phyloP scores from a whole-genome alignment of 2,113 vertebrate genomes.

The Elephantulus edwardii region DNA sequence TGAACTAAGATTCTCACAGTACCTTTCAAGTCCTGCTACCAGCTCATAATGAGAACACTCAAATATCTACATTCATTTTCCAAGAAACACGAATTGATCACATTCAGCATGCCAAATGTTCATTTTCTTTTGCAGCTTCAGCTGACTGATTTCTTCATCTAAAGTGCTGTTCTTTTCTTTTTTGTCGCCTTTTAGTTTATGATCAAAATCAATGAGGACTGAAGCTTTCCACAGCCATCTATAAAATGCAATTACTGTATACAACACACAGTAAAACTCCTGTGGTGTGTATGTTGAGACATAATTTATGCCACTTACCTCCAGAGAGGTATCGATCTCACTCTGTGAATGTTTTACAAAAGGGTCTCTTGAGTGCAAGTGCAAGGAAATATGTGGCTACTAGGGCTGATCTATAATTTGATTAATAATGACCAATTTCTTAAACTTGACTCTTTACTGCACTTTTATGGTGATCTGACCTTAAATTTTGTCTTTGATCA shows the following conservation, averaged over 20 bases:
- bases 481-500: slow-evolving; percentile 44
- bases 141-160: slow-evolving; percentile 83
- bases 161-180: slow-evolving; percentile 86
- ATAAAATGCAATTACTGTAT: slow-evolving; percentile 91
- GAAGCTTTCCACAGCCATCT: slow-evolving; percentile 89
- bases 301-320: slow-evolving; percentile 91
- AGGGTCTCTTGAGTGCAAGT: slow-evolving; percentile 81
- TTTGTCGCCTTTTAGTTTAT: slow-evolving; percentile 85
- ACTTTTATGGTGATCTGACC: slow-evolving; percentile 65
- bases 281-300: slow-evolving; percentile 85
- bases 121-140: slow-evolving; percentile 85
- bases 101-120: slow-evolving; percentile 74
- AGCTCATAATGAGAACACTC: slow-evolving; percentile 74
- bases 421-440: slow-evolving; percentile 87
- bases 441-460: slow-evolving; percentile 76
- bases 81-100: slow-evolving; percentile 82
- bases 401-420: slow-evolving; percentile 85
- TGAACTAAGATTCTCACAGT: slow-evolving; percentile 70
- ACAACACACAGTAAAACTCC: slow-evolving; percentile 88
- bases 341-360: slow-evolving; percentile 86
- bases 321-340: slow-evolving; percentile 91
- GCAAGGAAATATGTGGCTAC: slow-evolving; percentile 86
- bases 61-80: slow-evolving; percentile 81
- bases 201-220: slow-evolving; percentile 92
- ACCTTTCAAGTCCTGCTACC: slow-evolving; percentile 70